phyloP scores from a whole-genome alignment of 2,113 vertebrate species.

The Corythornis vintsioides region DNA sequence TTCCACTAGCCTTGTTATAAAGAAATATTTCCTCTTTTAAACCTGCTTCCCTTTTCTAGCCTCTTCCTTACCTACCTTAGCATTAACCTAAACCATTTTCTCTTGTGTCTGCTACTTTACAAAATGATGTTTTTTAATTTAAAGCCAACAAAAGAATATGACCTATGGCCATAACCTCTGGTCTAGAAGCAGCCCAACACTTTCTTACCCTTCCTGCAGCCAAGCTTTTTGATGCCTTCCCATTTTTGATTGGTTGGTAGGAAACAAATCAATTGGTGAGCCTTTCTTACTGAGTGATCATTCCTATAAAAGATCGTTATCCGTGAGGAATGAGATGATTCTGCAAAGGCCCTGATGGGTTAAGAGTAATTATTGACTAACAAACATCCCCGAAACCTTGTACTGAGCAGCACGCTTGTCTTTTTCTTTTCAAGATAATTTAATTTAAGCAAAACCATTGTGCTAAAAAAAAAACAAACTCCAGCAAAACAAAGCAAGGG shows the following conservation, averaged over 20 bases:
- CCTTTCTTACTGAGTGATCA: background rate
- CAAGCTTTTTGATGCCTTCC: background rate
- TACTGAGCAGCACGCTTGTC: background rate
- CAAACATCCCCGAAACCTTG: background rate
- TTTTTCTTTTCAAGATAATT: background rate
- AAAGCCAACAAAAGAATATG: background rate
- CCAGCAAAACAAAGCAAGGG: background rate
- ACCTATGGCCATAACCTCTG: background rate
- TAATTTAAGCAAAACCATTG: background rate
- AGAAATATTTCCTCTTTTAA: background rate
- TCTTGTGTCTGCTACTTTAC: background rate
- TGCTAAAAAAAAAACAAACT: background rate
- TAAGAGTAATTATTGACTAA: background rate
- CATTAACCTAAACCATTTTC: background rate
- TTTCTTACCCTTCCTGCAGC: background rate
- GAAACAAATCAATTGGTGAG: background rate
- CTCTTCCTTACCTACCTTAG: background rate
- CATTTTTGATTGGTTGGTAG: background rate
- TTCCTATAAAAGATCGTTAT: background rate
- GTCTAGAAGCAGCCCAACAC: background rate
- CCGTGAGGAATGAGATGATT: background rate
- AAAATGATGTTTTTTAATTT: too few relatives aligned
- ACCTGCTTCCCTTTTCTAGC: background rate
- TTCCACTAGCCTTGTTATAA: background rate
- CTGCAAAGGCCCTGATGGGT: background rate